phyloP scores from a whole-genome alignment of 2,888 invertebrate genomes.

The Euzetes globulus region DNA sequence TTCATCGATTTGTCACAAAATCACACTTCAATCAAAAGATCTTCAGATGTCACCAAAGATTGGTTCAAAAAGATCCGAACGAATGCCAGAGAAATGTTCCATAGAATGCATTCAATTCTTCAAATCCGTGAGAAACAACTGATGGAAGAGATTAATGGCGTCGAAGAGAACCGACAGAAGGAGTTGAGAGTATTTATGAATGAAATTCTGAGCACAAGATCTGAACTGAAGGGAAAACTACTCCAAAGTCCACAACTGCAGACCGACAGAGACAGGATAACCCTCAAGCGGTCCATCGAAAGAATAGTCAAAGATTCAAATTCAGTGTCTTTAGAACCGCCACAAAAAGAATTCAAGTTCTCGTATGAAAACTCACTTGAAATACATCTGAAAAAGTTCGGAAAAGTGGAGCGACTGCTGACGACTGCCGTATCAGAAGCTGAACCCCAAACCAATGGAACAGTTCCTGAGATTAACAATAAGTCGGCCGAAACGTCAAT shows the following conservation, averaged over 20 bases:
- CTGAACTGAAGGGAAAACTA: background rate
- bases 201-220: background rate
- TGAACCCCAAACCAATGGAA: too few species aligned
- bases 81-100: background rate
- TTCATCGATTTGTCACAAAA: background rate
- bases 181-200: background rate
- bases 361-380: background rate
- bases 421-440: background rate
- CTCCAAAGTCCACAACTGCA: background rate
- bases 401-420: background rate
- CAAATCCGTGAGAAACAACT: background rate
- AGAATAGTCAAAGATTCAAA: too few species aligned
- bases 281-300: background rate
- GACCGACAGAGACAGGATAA: background rate
- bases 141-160: background rate
- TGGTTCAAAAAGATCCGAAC: background rate
- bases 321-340: too few species aligned
- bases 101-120: background rate
- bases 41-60: background rate
- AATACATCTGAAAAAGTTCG: background rate
- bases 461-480: too few species aligned
- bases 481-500: too few species aligned
- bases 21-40: background rate
- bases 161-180: background rate
- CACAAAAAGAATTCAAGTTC: background rate